phyloP scores from a whole-genome alignment of 2,888 invertebrate genomes.

The Hyalella azteca region DNA sequence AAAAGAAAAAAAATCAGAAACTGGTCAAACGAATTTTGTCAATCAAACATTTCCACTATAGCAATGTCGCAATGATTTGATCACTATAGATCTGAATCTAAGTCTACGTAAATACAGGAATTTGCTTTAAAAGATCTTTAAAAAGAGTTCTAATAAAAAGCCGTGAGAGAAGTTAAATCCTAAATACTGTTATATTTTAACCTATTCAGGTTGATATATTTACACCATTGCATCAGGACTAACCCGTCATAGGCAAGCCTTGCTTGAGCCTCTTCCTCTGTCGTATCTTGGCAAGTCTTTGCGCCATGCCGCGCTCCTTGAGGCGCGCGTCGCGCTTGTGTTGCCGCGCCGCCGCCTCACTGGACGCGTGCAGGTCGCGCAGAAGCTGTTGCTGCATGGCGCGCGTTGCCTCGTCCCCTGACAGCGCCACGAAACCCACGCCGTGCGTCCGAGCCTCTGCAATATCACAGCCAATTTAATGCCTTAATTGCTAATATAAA shows the following conservation, averaged over 20 bases:
- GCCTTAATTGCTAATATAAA: no score
- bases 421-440: conserved; percentile 89
- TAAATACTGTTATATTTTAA: no score
- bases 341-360: conserved; percentile 68
- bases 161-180: no score
- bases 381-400: conserved; percentile 81
- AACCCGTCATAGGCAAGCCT: conserved; percentile 60
- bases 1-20: background rate
- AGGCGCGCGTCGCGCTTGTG: conserved; percentile 67
- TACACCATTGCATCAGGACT: no score
- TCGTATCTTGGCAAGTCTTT: conserved; percentile 63
- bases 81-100: no score
- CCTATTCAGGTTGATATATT: no score
- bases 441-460: conserved; percentile 86
- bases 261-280: conserved; percentile 60
- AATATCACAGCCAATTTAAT: background rate
- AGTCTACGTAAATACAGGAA: no score
- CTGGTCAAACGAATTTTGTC: background rate
- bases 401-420: conserved; percentile 81
- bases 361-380: conserved; percentile 73
- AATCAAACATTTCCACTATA: no score
- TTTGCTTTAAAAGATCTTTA: no score
- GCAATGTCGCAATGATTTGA: no score
- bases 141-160: no score
- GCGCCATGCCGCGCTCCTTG: conserved; percentile 61